Evolutionary conservation across 1,140 invertebrate genomes (phyloP), one percentile per base, ranked within the genome.

Genomic region (Conus betulinus): DNA sequence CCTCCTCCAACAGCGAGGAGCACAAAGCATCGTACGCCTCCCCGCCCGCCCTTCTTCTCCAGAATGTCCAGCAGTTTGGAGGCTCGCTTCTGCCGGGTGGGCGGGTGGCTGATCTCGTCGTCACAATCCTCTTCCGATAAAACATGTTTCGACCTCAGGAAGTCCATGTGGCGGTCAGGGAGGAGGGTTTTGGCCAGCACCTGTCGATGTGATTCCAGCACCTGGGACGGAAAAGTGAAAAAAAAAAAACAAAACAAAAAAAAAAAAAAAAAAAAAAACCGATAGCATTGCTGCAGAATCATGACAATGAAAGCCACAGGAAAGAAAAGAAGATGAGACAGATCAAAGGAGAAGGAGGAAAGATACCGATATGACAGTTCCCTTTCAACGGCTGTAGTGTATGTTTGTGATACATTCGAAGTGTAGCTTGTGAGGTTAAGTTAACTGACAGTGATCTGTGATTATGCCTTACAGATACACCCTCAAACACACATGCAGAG

Each of bases 51-150:
- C 74, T 91, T 91, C 74, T 89, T 88, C 39, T 86, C 60, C 55
- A 93, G 76, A 27, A 92, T 91, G 86, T 93, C 91, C 83, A 93
- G 79, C 20, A 93, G 82, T 25, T 88, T 90, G 51, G 89, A 87
- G 3, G 88, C 91, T 87, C 88, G 87, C n/a, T 86, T 78, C 83
- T 84, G 91, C 15, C 67, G 89, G 11, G 90, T 88, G 8, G n/a
- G 27, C 25, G 89, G 79, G 3, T 53, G 17, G 27, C 81, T 83
- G 7, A 93, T 91, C 20, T 89, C 81, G 52, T n/a, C n/a, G n/a
- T 92, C 92, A 20, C 89, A 88, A 83, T 93, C 93, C 20, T 93
- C 93, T 57, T 86, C 81, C 15, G 89, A 90, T 25, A 93, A 57
- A 6, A 93, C 79, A 23, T 76, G 89, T 79, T 89, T 91, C 55